A percentile compares a stretch with the other conserved stretches of the same genome.
Evolutionary conservation across 2,113 vertebrate genomes (phyloP).

Genomic region (Vidua macroura): DNA sequence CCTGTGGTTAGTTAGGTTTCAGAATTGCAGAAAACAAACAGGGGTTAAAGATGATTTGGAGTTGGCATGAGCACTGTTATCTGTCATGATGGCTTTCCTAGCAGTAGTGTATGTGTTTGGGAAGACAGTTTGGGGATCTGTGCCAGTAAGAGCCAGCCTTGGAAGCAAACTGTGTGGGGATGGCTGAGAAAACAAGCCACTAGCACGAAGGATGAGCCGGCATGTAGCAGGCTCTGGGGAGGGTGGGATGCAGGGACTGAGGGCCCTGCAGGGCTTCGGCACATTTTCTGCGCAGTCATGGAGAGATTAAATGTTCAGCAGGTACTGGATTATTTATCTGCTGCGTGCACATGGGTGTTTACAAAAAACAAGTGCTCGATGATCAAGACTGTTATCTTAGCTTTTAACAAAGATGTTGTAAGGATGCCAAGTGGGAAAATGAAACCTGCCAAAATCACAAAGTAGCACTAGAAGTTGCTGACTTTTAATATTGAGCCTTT

Average conservation of each 20-base stretch:
- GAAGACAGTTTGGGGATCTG: not conserved
- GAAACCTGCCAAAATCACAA: slow-evolving; percentile 1
- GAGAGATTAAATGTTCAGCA: not conserved
- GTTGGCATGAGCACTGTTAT: not conserved
- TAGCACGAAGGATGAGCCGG: not conserved
- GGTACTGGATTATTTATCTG: not conserved
- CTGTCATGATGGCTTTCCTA: not conserved
- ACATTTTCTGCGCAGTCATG: not conserved
- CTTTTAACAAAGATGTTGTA: not conserved
- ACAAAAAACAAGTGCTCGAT: not conserved
- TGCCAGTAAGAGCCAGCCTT: slow-evolving; percentile 31
- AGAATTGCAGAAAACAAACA: not conserved
- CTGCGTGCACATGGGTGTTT: not conserved
- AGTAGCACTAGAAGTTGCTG: slow-evolving; percentile 10
- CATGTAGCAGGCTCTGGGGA: not conserved
- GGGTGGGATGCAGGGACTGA: not conserved
- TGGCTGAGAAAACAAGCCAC: not conserved
- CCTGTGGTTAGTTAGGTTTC: not conserved
- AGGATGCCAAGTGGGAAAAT: slow-evolving; percentile 9
- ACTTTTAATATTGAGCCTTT: slow-evolving; percentile 5
- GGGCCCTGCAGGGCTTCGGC: not conserved
- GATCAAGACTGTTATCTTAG: not conserved
- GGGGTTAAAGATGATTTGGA: not conserved
- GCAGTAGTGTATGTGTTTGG: not conserved
- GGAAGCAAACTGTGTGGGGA: not conserved